Evolutionary conservation across 2,113 vertebrate genomes (phyloP).

Genomic region (Pheucticus melanocephalus): DNA sequence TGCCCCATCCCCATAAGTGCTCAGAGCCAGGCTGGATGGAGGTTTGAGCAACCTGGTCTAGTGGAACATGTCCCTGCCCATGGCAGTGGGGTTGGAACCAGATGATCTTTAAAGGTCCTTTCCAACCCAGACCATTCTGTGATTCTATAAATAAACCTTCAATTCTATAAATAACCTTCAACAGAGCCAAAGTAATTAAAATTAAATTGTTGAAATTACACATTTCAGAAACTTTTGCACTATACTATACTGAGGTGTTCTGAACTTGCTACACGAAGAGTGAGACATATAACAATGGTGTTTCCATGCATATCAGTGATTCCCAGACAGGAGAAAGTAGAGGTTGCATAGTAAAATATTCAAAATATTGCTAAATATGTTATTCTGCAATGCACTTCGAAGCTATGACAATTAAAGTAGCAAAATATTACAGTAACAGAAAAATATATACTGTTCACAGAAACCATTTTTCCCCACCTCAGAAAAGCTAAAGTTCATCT

Average conservation of each 20-base stretch:
- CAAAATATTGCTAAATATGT: neutral
- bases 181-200: neutral
- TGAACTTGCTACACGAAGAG: neutral
- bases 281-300: neutral
- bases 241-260: neutral
- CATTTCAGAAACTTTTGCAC: neutral
- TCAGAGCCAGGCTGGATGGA: neutral
- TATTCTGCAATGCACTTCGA: neutral
- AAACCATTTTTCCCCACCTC: neutral
- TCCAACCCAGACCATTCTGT: neutral
- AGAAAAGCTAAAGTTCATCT: neutral
- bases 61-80: neutral
- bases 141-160: neutral
- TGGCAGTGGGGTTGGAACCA: neutral
- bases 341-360: neutral
- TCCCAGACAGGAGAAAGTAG: neutral
- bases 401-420: neutral
- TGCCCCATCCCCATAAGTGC: fast-evolving
- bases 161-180: neutral
- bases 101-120: neutral
- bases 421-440: neutral
- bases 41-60: neutral
- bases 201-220: neutral
- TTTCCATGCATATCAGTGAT: neutral
- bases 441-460: neutral